These are phyloP conservation scores for Acanthurus leucopareius DNA, from an alignment of 2,797 vertebrate genomes.

Conservation along the genomic window DNA sequence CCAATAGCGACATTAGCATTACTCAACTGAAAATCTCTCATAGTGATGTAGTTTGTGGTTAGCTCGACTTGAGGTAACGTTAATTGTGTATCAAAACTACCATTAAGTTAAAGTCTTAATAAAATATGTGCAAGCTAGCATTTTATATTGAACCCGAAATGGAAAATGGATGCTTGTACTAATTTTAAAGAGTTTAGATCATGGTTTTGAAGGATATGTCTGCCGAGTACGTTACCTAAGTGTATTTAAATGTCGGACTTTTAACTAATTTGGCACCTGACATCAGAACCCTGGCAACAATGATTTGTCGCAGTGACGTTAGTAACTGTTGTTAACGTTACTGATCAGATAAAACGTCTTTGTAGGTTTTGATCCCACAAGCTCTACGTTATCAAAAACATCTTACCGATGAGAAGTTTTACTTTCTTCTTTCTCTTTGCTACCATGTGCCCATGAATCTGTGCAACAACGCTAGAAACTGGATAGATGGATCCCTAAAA, in stretches of 20 bases:
- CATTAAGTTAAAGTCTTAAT: not conserved
- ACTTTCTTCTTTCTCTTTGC: conserved; percentile 42
- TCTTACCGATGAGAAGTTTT: conserved; percentile 5
- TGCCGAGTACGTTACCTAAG: not conserved
- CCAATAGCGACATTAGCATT: not conserved
- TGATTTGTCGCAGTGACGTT: not conserved
- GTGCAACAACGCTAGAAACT: not conserved
- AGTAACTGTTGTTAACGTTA: not conserved
- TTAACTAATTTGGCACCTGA: not conserved
- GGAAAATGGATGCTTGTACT: not conserved
- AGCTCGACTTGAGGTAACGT: not conserved
- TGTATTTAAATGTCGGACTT: not conserved
- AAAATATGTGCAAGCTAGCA: not conserved
- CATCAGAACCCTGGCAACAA: not conserved
- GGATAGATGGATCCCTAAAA: not conserved
- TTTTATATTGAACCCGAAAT: not conserved
- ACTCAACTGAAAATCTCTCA: not conserved
- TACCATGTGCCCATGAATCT: not conserved
- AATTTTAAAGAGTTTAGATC: not conserved
- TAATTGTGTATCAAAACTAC: not conserved
- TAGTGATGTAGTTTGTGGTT: not conserved
- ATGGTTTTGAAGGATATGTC: not conserved
- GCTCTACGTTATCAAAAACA: not conserved
- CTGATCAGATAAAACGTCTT: not conserved
- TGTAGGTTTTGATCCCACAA: not conserved